These are phyloP conservation scores for Anoplius nigerrimus DNA, from an alignment of 2,888 invertebrate genomes.

Conservation along the genomic window DNA sequence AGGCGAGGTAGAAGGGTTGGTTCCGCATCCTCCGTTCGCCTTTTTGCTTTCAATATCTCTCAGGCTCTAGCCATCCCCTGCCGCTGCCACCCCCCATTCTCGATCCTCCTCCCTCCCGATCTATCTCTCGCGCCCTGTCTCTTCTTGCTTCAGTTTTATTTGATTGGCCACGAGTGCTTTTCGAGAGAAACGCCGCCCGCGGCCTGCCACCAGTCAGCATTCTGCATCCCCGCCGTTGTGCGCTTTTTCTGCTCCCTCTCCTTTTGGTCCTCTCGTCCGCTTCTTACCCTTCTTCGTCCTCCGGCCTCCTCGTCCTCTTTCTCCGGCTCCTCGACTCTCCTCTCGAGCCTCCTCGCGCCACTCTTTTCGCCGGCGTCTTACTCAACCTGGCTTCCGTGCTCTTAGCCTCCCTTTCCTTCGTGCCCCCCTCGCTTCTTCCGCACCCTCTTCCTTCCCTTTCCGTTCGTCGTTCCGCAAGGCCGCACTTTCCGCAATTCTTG, in stretches of 20 bases:
- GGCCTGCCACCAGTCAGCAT: slow-evolving; percentile 49
- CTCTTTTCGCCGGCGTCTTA: no score
- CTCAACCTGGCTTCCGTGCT: no score
- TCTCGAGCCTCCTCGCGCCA: no score
- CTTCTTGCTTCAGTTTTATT: slow-evolving; percentile 38
- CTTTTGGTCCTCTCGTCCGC: slow-evolving; percentile 10
- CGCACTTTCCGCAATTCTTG: slow-evolving; percentile 37
- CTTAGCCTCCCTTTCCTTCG: not conserved
- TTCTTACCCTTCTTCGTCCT: slow-evolving; percentile 20
- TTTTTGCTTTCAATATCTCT: slow-evolving; percentile 34
- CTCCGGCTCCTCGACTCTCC: not conserved
- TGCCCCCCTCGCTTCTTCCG: not conserved
- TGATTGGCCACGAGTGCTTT: slow-evolving; percentile 43
- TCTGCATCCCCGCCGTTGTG: slow-evolving; percentile 35
- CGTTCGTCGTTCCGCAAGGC: slow-evolving; percentile 17
- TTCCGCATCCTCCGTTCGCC: not conserved
- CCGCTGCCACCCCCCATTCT: no score
- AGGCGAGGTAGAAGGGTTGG: not conserved
- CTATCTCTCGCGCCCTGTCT: slow-evolving; percentile 4
- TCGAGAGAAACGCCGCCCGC: slow-evolving; percentile 34
- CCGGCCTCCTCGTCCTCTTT: slow-evolving; percentile 26
- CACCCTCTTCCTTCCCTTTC: not conserved
- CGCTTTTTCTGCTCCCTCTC: not conserved
- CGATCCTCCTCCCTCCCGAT: not conserved
- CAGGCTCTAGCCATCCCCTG: no score